These are phyloP conservation scores for Papilio dardanus DNA, from an alignment of 1,140 invertebrate species.

Conservation along the genomic window DNA sequence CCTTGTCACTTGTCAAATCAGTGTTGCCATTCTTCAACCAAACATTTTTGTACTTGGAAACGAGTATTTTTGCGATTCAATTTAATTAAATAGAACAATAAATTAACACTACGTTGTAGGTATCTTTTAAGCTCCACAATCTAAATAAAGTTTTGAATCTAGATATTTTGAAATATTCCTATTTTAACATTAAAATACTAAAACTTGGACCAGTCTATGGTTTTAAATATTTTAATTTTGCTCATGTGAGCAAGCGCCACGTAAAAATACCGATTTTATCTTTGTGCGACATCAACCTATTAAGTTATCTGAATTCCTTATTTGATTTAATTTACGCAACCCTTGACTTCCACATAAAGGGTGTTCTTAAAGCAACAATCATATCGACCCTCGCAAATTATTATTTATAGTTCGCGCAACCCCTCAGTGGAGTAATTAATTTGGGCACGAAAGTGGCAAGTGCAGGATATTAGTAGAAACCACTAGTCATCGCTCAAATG, in stretches of 20 bases:
- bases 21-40: too few relatives aligned
- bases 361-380: slow-evolving; percentile 46
- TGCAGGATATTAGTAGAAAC: slow-evolving; percentile 55
- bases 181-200: too few relatives aligned
- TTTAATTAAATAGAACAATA: too few relatives aligned
- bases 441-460: slow-evolving; percentile 61
- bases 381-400: slow-evolving; percentile 47
- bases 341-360: slow-evolving; percentile 20
- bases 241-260: background rate
- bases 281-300: background rate
- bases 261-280: background rate
- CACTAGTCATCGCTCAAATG: slow-evolving; percentile 63
- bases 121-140: too few relatives aligned
- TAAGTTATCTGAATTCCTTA: background rate
- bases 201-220: too few relatives aligned
- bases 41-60: too few relatives aligned
- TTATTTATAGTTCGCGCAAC: slow-evolving; percentile 55
- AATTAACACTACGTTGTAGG: too few relatives aligned
- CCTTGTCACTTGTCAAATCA: too few relatives aligned
- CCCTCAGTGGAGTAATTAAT: slow-evolving; percentile 58
- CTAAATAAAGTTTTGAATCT: too few relatives aligned
- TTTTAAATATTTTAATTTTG: too few relatives aligned
- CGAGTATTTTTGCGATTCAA: too few relatives aligned
- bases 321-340: slow-evolving; percentile 13
- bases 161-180: too few relatives aligned